Evolutionary conservation across 2,113 vertebrate species (phyloP), one percentile per base, ranked within the genome.

Genomic region (Amblyopsis rosae): DNA sequence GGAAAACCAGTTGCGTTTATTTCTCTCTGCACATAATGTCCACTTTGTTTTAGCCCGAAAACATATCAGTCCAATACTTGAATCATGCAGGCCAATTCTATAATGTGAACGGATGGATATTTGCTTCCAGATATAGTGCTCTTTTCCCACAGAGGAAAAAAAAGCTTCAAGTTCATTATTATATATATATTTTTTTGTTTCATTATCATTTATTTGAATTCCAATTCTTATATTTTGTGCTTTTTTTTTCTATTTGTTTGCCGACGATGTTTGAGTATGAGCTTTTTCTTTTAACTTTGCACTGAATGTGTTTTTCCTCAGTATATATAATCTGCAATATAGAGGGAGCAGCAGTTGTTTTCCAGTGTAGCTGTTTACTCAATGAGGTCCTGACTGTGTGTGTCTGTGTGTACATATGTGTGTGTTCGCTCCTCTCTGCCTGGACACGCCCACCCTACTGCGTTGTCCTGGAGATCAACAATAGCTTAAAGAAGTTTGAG

Each of bases 51-150:
- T 96, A 94, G 95, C 96, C 97, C 96, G 95, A 96, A 90, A 96
- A 99, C 97, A 98, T 99, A 97, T 99, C 98, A 98, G 96, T 98
- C 95, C 93, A 98, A 99, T 99, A 99, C 98, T 99, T 99, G 98
- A 99, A 99, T 99, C 96, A 96, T 96, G 95, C 96, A 98, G 96
- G 98, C 96, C 96, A 98, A 98, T 96, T 95, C 93, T 95, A 98
- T 96, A 99, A 98, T 98, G 97, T 98, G 97, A 99, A 99, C 92
- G 92, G 94, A 96, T 96, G 95, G 94, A 95, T 96, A 94, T 95
- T 96, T 95, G 97, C 96, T 96, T 97, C 96, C 96, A 95, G 94
- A 93, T 95, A 93, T 95, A 95, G 96, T 95, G 95, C 95, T 96
- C 94, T 95, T 94, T 94, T 94, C 88, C 88, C 83, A 90, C 87